Evolutionary conservation across 2,797 vertebrate species (phyloP).

Genomic region (Scolopax rusticola): DNA sequence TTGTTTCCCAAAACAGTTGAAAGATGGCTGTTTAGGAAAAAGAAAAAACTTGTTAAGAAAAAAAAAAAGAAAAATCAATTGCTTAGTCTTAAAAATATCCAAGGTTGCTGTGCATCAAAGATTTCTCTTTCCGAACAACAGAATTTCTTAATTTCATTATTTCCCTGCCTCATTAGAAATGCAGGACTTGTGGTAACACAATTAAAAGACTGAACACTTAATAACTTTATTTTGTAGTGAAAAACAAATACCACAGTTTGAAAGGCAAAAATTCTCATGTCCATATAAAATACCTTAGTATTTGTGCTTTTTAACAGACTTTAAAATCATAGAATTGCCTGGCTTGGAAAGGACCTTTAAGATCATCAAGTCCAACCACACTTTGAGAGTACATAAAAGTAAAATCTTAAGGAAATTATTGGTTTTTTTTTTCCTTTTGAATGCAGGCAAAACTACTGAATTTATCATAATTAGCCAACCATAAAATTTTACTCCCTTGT

Average conservation of each 20-base stretch:
- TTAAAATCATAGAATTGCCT: no score
- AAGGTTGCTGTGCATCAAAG: neutral
- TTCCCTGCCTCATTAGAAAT: neutral
- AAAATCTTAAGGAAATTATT: neutral
- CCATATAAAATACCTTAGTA: neutral
- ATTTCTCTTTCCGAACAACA: neutral
- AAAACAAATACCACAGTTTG: neutral
- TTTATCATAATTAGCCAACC: neutral
- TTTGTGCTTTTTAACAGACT: neutral
- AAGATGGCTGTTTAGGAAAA: slow-evolving; percentile 82
- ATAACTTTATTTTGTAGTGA: neutral
- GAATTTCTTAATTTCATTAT: neutral
- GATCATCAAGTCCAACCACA: no score
- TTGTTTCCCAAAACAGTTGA: slow-evolving; percentile 94
- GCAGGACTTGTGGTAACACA: neutral
- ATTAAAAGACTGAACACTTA: neutral
- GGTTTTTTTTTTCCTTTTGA: neutral
- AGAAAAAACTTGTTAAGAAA: slow-evolving; percentile 18
- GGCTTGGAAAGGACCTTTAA: no score
- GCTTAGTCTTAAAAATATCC: neutral
- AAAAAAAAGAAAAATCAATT: neutral
- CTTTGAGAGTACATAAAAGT: neutral
- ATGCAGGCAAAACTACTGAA: neutral
- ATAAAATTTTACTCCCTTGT: neutral
- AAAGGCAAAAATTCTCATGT: neutral